Percentiles rank a stretch among this genome's conserved stretches.
Evolutionary conservation across 2,113 vertebrate species (phyloP).

Genomic region (Centrocercus urophasianus): DNA sequence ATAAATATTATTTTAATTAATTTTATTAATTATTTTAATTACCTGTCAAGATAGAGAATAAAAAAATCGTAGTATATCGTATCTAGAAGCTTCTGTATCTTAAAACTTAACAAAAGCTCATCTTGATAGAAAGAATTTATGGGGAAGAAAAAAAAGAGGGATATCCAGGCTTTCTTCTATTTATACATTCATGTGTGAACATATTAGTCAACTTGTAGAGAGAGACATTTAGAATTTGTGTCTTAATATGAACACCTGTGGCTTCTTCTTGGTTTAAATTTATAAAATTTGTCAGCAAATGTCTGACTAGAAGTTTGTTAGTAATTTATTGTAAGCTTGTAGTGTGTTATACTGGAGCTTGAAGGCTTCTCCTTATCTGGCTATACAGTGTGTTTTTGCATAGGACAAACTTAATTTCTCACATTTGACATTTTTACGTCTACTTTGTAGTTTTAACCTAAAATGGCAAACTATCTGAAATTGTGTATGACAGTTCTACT

Average conservation of each 20-base stretch:
- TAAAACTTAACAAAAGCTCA: neutral
- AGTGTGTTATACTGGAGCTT: neutral
- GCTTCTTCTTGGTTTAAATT: neutral
- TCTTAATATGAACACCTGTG: neutral
- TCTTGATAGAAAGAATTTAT: neutral
- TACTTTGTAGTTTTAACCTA: neutral
- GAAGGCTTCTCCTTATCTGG: neutral
- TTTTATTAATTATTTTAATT: neutral
- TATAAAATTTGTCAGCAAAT: neutral
- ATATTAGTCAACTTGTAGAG: neutral
- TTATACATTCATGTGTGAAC: accelerated
- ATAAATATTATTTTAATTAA: neutral
- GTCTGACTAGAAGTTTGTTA: neutral
- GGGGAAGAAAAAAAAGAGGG: neutral
- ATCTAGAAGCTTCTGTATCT: accelerated
- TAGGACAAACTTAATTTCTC: neutral
- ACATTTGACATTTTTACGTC: neutral
- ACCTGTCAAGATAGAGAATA: neutral
- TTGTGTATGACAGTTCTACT: neutral
- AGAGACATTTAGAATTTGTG: neutral
- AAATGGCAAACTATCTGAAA: neutral
- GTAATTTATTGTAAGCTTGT: neutral
- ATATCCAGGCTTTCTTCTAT: neutral
- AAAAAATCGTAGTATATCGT: neutral
- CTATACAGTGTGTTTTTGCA: accelerated